Evolutionary conservation across 2,797 vertebrate species (phyloP), one percentile per base, ranked within the genome.

Genomic region (Botia kubotai): DNA sequence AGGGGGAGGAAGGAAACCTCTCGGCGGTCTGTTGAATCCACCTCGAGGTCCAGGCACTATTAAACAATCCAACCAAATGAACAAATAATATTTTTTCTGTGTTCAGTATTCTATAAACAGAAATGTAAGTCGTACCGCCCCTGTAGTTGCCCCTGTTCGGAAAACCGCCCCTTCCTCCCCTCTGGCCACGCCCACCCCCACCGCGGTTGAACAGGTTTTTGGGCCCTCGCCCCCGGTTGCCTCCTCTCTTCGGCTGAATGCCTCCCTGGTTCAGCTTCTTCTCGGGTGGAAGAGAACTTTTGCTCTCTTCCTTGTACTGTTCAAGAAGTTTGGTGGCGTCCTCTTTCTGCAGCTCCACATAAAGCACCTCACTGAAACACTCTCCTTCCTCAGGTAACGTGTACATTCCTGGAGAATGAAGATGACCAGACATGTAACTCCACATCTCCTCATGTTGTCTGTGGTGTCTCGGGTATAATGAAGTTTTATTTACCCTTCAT

Each of bases 251-350:
- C 0, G 95, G 95, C 0, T 95, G 93, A 16, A 94, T 93, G 85
- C 92, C 92, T 0, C 94, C 94, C 87, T 94, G 94, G 85, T 99
- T 99, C 82, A 97, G 95, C 65, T 97, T 98, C 92, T 99, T 99
- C 91, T 99, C 98, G 0, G 97, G 97, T 0, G 97, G 97, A 86
- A 98, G 95, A 29, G 96, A 94, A 0, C 95, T 95, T 90, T 97
- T 97, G 93, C 97, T 98, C 85, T 99, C 97, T 82, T 99, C 97
- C 87, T 98, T 98, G 85, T 99, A 99, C 55, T 97, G 95, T 68
- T 98, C 97, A 90, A 99, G 90, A 82, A 99, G 95, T 90, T 98
- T 98, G 79, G 93, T 88, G 48, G 96, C 94, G 74, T 97, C 97
- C 46, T 98, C 97, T 86, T 98, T 99, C 89, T 95, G 94, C 92